A percentile compares a stretch with the other conserved stretches of the same genome.
These are phyloP conservation scores for Troglohyphantes excavatus DNA, from an alignment of 2,888 invertebrate genomes.

Conservation along the genomic window DNA sequence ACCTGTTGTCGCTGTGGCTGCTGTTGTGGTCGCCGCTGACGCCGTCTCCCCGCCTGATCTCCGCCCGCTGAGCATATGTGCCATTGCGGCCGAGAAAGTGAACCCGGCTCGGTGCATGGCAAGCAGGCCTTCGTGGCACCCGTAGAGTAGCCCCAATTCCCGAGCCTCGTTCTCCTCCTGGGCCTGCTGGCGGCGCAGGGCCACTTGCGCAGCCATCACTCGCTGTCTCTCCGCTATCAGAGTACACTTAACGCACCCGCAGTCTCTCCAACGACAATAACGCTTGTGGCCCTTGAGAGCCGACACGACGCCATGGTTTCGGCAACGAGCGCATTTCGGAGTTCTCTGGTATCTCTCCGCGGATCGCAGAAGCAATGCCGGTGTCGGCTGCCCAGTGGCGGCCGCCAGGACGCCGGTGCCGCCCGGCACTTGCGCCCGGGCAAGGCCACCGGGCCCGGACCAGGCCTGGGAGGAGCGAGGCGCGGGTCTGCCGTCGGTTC, in stretches of 20 bases:
- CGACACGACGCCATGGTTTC: conserved; percentile 98
- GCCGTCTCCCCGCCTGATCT: background rate
- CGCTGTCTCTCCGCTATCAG: conserved; percentile 98
- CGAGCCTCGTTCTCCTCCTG: conserved; percentile 99
- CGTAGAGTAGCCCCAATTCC: conserved; percentile 93
- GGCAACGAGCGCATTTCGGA: conserved; percentile 97
- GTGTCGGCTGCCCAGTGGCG: conserved; percentile 43
- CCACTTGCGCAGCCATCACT: conserved; percentile 98
- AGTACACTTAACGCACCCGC: conserved; percentile 98
- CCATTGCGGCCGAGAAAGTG: conserved; percentile 81
- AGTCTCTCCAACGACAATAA: conserved; percentile 98
- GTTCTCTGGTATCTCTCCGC: conserved; percentile 95
- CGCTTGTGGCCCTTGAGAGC: conserved; percentile 88
- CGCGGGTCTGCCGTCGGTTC: conserved; percentile 60
- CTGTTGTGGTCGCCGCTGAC: background rate
- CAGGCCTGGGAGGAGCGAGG: conserved; percentile 78
- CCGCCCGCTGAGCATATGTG: conserved; percentile 77
- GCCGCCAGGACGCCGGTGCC: conserved; percentile 77
- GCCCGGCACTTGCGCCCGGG: conserved; percentile 59
- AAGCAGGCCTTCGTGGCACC: conserved; percentile 85
- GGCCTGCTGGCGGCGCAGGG: conserved; percentile 85
- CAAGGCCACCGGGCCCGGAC: conserved; percentile 45
- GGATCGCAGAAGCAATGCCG: conserved; percentile 77
- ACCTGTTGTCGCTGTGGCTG: conserved; percentile 2
- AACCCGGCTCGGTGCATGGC: conserved; percentile 80